These are phyloP conservation scores for Crocallis elinguaria DNA, from an alignment of 2,888 invertebrate species.

Conservation along the genomic window DNA sequence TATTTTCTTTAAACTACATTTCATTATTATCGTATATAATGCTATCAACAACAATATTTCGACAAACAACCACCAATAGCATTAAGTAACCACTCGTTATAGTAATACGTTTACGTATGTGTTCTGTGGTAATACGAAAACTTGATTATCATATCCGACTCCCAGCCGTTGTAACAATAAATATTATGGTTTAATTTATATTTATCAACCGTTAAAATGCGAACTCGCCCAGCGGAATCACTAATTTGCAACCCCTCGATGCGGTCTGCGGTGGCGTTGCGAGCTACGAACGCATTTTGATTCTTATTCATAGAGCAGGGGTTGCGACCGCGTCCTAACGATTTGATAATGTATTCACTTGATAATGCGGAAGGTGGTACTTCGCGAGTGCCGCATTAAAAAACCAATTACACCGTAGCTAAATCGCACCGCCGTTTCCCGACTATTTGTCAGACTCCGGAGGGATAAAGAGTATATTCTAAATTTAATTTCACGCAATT, in stretches of 20 bases:
- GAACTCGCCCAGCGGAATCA: slow-evolving; percentile 62
- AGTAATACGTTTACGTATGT: too few species aligned
- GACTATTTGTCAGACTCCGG: slow-evolving; percentile 82
- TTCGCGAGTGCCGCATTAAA: slow-evolving; percentile 81
- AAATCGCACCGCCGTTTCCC: slow-evolving; percentile 77
- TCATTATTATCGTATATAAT: too few species aligned
- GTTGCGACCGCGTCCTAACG: slow-evolving; percentile 75
- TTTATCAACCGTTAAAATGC: slow-evolving; percentile 77
- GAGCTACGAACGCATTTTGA: slow-evolving; percentile 74
- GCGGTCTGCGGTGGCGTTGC: slow-evolving; percentile 52
- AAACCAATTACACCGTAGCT: slow-evolving; percentile 84
- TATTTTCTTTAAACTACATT: too few species aligned
- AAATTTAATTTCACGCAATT: slow-evolving; percentile 85
- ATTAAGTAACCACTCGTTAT: slow-evolving; percentile 12
- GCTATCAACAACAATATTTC: too few species aligned
- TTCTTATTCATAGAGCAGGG: slow-evolving; percentile 79
- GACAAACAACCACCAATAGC: not conserved
- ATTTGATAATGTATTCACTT: slow-evolving; percentile 85
- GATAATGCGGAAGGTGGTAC: slow-evolving; percentile 83
- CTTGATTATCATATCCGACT: slow-evolving; percentile 26
- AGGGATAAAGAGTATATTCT: slow-evolving; percentile 81
- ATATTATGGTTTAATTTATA: slow-evolving; percentile 66
- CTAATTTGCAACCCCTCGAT: slow-evolving; percentile 75
- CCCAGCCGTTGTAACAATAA: slow-evolving; percentile 52
- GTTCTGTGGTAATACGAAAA: too few species aligned